Evolutionary conservation across 1,140 invertebrate species (phyloP).

Genomic region (Protaetia brevitarsis): DNA sequence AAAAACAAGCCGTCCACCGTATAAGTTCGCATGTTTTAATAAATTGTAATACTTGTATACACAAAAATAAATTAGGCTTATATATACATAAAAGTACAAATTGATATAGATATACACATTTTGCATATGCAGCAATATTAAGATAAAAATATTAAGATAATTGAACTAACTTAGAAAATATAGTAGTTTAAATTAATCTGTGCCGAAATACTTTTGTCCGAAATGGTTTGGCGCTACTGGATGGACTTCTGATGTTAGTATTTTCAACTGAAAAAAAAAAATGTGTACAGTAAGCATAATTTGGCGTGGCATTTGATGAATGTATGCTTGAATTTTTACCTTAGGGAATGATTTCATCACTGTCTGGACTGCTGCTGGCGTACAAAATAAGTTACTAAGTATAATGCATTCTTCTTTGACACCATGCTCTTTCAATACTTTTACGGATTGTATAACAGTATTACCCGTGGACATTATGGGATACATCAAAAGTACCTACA

Average conservation of each 20-base stretch:
- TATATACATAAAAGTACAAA: slow-evolving; percentile 3
- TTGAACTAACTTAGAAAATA: background rate
- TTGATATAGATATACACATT: background rate
- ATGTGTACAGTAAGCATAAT: too few species aligned
- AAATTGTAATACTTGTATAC: too few species aligned
- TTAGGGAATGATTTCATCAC: slow-evolving; percentile 82
- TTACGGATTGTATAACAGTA: slow-evolving; percentile 13
- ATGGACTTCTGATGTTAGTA: slow-evolving; percentile 93
- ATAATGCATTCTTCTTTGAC: slow-evolving; percentile 93
- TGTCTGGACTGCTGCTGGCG: slow-evolving; percentile 70
- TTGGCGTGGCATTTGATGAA: slow-evolving; percentile 8
- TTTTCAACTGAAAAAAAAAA: slow-evolving; percentile 71
- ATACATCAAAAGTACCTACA: background rate
- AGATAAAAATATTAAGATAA: background rate
- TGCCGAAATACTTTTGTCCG: slow-evolving; percentile 98
- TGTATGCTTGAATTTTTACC: slow-evolving; percentile 51
- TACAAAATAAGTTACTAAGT: slow-evolving; percentile 94
- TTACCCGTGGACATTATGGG: slow-evolving; percentile 17
- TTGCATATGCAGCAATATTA: background rate
- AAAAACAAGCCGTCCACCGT: too few species aligned
- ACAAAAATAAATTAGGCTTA: background rate
- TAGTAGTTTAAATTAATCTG: slow-evolving; percentile 66
- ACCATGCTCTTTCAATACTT: slow-evolving; percentile 88
- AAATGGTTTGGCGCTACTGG: slow-evolving; percentile 96
- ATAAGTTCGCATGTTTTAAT: too few species aligned